phyloP scores from a whole-genome alignment of 2,888 invertebrate genomes.

The Patella pellucida region DNA sequence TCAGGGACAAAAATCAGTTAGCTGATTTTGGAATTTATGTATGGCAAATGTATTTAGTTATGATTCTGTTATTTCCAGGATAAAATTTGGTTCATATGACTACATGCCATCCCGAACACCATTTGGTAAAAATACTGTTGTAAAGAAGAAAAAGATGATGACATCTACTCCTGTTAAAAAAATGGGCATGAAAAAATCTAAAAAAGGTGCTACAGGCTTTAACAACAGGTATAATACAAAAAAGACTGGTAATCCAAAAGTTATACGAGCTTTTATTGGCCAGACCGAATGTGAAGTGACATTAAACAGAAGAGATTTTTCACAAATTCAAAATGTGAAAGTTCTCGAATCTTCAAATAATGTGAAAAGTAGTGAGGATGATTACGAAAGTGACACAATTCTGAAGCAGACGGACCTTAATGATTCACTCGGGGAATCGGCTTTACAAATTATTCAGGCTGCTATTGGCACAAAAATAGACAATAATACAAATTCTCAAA shows the following conservation, averaged over 20 bases:
- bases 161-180: constrained; percentile 18
- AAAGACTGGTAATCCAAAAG: background rate
- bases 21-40: background rate
- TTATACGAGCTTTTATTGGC: background rate
- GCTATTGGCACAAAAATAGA: background rate
- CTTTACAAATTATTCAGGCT: background rate
- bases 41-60: background rate
- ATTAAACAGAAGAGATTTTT: background rate
- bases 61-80: constrained; percentile 60
- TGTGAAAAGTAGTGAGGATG: background rate
- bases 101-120: constrained; percentile 81
- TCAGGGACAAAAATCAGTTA: background rate
- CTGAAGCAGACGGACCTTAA: background rate
- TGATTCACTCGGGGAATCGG: background rate
- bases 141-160: constrained; percentile 40
- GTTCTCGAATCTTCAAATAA: background rate
- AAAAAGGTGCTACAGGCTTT: background rate
- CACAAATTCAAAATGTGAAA: background rate
- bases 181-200: background rate
- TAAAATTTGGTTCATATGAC: constrained; percentile 81
- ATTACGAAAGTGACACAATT: background rate
- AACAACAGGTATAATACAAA: background rate
- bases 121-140: constrained; percentile 72
- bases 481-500: too few species aligned
- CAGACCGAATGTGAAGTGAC: background rate